Evolutionary conservation across 2,888 invertebrate species (phyloP).

Genomic region (Cheiracanthium punctorium): DNA sequence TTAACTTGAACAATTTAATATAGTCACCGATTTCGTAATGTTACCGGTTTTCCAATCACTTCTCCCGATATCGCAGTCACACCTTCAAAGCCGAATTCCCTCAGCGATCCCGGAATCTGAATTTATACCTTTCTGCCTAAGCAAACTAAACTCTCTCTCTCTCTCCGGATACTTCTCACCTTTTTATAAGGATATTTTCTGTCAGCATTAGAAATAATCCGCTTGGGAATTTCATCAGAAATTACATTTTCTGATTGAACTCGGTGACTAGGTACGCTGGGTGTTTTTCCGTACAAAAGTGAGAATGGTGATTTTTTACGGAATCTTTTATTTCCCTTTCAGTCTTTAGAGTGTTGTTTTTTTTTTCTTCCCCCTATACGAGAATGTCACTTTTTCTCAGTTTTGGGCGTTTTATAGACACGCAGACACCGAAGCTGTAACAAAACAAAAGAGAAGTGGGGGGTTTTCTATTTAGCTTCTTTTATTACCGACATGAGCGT

Average conservation of each 20-base stretch:
- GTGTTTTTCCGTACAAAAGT: slow-evolving; percentile 23
- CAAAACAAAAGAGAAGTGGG: not conserved
- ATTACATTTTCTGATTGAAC: slow-evolving; percentile 67
- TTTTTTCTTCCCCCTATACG: slow-evolving; percentile 15
- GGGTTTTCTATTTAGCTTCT: not conserved
- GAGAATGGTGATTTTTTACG: slow-evolving; percentile 44
- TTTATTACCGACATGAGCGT: not conserved
- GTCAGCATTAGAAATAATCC: slow-evolving; percentile 56
- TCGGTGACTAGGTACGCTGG: slow-evolving; percentile 50
- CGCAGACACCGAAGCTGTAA: not conserved
- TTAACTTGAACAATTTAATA: no score
- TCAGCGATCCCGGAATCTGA: slow-evolving; percentile 31
- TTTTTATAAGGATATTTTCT: slow-evolving; percentile 32
- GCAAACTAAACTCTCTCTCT: slow-evolving; percentile 22
- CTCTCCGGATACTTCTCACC: not conserved
- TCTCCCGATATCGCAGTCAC: no score
- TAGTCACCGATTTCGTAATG: no score
- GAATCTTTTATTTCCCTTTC: not conserved
- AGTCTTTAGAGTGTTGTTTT: no score
- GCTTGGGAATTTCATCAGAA: slow-evolving; percentile 45
- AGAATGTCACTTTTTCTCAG: slow-evolving; percentile 30
- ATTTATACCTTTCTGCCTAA: slow-evolving; percentile 40
- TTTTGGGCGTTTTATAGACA: slow-evolving; percentile 11
- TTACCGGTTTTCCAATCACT: no score
- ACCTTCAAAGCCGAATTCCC: slow-evolving; percentile 48